Conservation (phyloP, 2,113 vertebrate genomes). For the Alces alces region DNA sequence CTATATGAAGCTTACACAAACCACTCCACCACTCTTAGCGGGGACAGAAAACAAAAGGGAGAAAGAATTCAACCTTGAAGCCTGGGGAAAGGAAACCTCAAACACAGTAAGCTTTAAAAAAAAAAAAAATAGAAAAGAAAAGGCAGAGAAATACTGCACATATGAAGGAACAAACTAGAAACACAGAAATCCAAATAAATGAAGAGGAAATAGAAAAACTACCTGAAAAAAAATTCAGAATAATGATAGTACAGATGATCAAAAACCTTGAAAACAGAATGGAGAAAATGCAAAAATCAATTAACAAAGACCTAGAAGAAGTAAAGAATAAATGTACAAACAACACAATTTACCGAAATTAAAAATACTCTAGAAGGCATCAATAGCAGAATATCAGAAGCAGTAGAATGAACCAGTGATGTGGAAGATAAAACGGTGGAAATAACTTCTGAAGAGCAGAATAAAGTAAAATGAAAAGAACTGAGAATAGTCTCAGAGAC, state of each 20-base stretch:
- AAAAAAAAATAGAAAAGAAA: not conserved
- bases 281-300: not conserved
- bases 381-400: not conserved
- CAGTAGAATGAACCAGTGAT: not conserved
- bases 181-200: not conserved
- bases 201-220: not conserved
- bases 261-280: not conserved
- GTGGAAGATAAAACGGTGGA: not conserved
- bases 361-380: not conserved
- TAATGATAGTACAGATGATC: not conserved
- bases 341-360: not conserved
- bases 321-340: not conserved
- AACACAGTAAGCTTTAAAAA: not conserved
- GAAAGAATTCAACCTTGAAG: not conserved
- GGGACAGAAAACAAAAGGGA: not conserved
- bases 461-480: not conserved
- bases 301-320: not conserved
- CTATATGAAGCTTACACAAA: not conserved
- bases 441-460: not conserved
- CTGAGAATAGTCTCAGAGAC: not conserved
- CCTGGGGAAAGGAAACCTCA: not conserved
- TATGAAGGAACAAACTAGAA: not conserved
- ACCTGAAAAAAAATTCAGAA: not conserved
- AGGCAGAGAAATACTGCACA: not conserved
- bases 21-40: not conserved